Evolutionary conservation across 2,888 invertebrate genomes (phyloP).

Genomic region (Ischnura elegans): DNA sequence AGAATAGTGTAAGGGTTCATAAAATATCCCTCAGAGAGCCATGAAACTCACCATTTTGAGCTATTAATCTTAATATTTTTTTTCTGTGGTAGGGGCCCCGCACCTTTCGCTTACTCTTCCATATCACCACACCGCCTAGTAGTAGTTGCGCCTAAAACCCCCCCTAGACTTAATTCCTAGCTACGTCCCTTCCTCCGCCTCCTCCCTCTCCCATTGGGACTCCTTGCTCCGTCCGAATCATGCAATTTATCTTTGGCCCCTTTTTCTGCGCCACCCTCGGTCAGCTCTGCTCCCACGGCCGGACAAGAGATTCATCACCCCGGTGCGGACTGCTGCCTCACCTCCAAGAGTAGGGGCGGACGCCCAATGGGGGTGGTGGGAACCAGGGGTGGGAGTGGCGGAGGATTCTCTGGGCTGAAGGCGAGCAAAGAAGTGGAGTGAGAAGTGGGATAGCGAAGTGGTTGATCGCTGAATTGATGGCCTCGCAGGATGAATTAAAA

Average conservation of each 20-base stretch:
- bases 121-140: too few species aligned
- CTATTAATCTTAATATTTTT: too few species aligned
- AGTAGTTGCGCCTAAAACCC: too few species aligned
- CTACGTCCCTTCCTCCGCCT: neutral
- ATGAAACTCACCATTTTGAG: too few species aligned
- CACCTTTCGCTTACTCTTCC: too few species aligned
- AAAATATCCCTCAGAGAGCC: too few species aligned
- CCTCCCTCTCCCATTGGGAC: neutral
- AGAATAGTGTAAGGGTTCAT: too few species aligned
- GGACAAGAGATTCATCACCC: conserved; percentile 40
- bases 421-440: neutral
- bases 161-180: neutral
- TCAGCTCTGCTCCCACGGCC: neutral
- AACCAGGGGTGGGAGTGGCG: neutral
- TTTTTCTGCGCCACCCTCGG: neutral
- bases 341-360: conserved; percentile 25
- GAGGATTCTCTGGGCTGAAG: too few species aligned
- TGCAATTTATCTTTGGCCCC: conserved; percentile 6
- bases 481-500: neutral
- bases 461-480: neutral
- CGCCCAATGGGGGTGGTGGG: neutral
- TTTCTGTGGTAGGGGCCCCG: too few species aligned
- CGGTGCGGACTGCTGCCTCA: neutral
- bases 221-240: conserved; percentile 2
- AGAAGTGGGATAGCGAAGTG: neutral